phyloP scores from a whole-genome alignment of 2,888 invertebrate species.

The Atrina japonica region DNA sequence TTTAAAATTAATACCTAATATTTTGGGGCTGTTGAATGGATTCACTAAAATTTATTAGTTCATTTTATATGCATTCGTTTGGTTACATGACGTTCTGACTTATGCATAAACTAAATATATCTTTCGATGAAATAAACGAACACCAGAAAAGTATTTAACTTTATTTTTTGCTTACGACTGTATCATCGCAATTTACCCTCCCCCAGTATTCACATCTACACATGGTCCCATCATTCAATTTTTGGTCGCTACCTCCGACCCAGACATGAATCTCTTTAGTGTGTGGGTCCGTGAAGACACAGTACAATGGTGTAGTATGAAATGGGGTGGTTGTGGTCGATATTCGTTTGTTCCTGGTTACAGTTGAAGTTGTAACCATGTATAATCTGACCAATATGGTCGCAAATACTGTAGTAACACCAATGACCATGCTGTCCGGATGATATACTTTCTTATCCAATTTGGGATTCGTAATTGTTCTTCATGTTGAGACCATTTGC shows the following conservation, averaged over 20 bases:
- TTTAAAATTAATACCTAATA: too few species aligned
- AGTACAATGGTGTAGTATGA: constrained; percentile 13
- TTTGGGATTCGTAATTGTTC: too few species aligned
- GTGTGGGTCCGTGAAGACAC: constrained; percentile 14
- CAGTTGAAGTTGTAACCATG: constrained; percentile 15
- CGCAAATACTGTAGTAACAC: constrained; percentile 7
- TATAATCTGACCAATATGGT: constrained; percentile 6
- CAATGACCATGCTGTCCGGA: constrained; percentile 7
- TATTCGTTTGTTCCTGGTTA: not conserved
- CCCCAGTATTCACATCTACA: constrained; percentile 29
- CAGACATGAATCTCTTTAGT: constrained; percentile 1
- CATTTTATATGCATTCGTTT: too few species aligned
- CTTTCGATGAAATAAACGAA: too few species aligned
- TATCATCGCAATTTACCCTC: constrained; percentile 14
- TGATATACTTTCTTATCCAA: not conserved
- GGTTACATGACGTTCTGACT: too few species aligned
- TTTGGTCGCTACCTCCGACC: constrained; percentile 13
- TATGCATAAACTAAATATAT: too few species aligned
- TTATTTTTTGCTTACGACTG: constrained; percentile 3
- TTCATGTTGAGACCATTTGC: too few species aligned
- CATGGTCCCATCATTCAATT: constrained; percentile 4
- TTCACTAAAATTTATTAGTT: too few species aligned
- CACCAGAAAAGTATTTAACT: too few species aligned
- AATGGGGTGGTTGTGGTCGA: constrained; percentile 10
- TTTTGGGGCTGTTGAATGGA: too few species aligned